Base-by-base conservation (phyloP, 35 echinoderm and acorn worm genomes). In the Lytechinus pictus region DNA sequence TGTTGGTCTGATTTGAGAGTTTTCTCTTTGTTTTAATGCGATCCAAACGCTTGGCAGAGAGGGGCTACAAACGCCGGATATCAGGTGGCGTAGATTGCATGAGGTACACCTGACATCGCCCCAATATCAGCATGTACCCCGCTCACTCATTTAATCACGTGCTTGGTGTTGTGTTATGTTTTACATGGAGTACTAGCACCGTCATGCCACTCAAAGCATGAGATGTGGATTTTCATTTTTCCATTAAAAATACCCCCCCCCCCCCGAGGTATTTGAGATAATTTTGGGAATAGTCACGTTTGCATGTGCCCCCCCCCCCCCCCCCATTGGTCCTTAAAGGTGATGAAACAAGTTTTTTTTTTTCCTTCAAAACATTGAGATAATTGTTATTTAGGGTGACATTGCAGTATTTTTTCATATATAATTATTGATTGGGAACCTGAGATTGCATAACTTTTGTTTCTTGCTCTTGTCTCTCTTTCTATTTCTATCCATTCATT, bases 31-130 rank as follows among this genome's bases (percentile, higher is more conserved):
- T 93, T 57, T 93, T 57, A 93, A 55, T 57, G 92, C 92, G 53
- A 93, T 27, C 92, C 10, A 54, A 93, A 21, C 54, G 9, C 53
- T 54, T 13, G 9, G 57, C 52, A 27, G 54, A 54, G 53, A 16
- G 92, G 92, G 53, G 92, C 92, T 10, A 56, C 92, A 0, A 93
- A 93, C 14, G 21, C 53, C 28, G 92, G 92, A 93, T 93, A 93
- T 93, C 92, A 93, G 92, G 92, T 93, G 92, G 53, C 92, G 52
- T 93, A 93, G 55, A 53, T 93, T 93, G 92, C 92, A 93, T 93
- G 92, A 93, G 92, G 92, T 93, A 93, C 54, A 57, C 55, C 14
- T 93, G 13, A 90, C 66, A 79, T n/a, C 0, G 66, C 66, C 66
- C 66, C 66, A 79, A 14, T 79, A 79, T 79, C 6, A 24, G 66